Percentiles rank a stretch among this genome's conserved stretches.
Evolutionary conservation across 2,888 invertebrate species (phyloP).

Genomic region (Cryptus viduatorius): DNA sequence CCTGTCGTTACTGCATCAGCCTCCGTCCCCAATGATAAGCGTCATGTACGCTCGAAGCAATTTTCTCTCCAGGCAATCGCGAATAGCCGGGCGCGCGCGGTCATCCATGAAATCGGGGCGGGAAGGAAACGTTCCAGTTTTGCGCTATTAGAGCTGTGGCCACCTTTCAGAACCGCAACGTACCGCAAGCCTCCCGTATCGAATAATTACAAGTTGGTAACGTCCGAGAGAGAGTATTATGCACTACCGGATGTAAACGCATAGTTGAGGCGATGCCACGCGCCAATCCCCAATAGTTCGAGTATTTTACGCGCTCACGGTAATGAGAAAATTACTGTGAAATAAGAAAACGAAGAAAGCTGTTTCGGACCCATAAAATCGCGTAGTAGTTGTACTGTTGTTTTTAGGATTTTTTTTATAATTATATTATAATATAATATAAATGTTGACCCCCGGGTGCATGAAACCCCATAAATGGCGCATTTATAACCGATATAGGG

Average conservation of each 20-base stretch:
- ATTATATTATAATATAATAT: too few relatives aligned
- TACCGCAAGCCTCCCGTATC: conserved; percentile 30
- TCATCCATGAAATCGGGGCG: conserved; percentile 66
- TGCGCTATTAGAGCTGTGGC: conserved; percentile 48
- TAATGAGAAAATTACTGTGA: conserved; percentile 41
- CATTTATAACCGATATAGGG: too few relatives aligned
- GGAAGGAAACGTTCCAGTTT: conserved; percentile 65
- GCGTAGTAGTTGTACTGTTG: too few relatives aligned
- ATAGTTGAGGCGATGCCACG: conserved; percentile 28
- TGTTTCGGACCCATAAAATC: background rate
- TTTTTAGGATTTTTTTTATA: too few relatives aligned
- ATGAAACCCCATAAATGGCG: too few relatives aligned
- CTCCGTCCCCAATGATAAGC: conserved; percentile 36
- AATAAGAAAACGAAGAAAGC: conserved; percentile 1
- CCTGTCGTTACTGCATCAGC: conserved; percentile 10
- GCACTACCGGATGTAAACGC: conserved; percentile 35
- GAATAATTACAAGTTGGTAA: conserved; percentile 59
- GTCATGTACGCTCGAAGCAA: conserved; percentile 38
- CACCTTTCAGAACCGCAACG: conserved; percentile 43
- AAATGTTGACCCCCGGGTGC: too few relatives aligned
- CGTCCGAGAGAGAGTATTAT: conserved; percentile 10
- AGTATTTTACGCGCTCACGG: conserved; percentile 13
- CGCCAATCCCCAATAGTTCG: background rate
- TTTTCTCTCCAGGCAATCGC: conserved; percentile 31
- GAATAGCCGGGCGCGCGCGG: conserved; percentile 45